Base-by-base conservation (phyloP, 2,888 invertebrate genomes). In the Bellardia bayeri region DNA sequence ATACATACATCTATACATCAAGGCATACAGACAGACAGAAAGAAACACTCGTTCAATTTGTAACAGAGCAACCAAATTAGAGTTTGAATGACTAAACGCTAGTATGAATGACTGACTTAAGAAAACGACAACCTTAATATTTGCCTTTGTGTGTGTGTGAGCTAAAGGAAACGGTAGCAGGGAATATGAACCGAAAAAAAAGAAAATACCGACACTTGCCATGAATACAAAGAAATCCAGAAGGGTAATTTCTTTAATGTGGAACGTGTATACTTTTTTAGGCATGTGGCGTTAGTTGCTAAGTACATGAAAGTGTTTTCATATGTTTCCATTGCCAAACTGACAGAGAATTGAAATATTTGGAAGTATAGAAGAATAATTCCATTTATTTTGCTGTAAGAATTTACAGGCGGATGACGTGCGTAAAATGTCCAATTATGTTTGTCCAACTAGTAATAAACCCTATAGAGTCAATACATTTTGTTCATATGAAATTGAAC, bases 21-120 rank as follows among this genome's bases (percentile, higher is more conserved):
- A 23, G 30, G 54, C 51, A 16, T 1, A n/a, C 51, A 54, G 16
- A n/a, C n/a, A 49, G 33, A 30, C 23, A 45, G 40, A 71, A 33
- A 71, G 16, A n/a, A n/a, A 61, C 64, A 51, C 11, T 71, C 37
- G 74, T 66, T 63, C 45, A 63, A 75, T 81, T 82, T 86, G 76
- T 82, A 58, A 71, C 64, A 72, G 7, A 76, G 51, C 69, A 40
- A 30, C 40, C 63, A 71, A 76, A 81, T 81, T 71, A 61, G 51
- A 75, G 66, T 72, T 71, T 51, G 30, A 58, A 37, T 64, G 56
- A 69, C 33, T 37, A 14, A 64, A 64, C 9, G 30, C 63, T 45
- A 37, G 33, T 56, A 63, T 63, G 51, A 54, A 66, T 40, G 66
- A 40, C 49, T 82, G 76, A 3, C 69, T 33, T 51, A 58, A 9